These are phyloP conservation scores for Eupithecia pulchellata DNA, from an alignment of 2,888 invertebrate species.

Conservation along the genomic window DNA sequence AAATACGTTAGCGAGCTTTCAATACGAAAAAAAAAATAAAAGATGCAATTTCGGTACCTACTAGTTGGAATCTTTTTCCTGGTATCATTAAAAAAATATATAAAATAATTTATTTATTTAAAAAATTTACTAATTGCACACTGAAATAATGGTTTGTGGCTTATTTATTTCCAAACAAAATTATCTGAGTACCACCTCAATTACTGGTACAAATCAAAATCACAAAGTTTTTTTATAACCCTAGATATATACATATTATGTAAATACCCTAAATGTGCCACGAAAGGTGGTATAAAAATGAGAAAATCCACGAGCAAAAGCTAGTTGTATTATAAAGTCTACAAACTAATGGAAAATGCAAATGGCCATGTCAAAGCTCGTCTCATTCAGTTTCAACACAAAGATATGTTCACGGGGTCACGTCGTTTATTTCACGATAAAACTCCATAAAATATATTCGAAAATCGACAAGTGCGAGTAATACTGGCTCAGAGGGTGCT, in stretches of 20 bases:
- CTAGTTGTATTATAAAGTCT: neutral
- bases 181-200: too few species aligned
- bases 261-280: too few species aligned
- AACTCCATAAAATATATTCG: slow-evolving; percentile 23
- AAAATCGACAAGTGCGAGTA: neutral
- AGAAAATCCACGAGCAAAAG: neutral
- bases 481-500: neutral
- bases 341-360: slow-evolving; percentile 17
- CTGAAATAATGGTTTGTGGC: too few species aligned
- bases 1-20: neutral
- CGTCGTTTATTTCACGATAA: slow-evolving; percentile 29
- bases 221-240: too few species aligned
- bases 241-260: too few species aligned
- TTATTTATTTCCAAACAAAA: too few species aligned
- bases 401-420: slow-evolving; percentile 20
- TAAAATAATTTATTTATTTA: too few species aligned
- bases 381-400: slow-evolving; percentile 17
- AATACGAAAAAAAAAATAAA: neutral
- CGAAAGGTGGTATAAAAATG: neutral
- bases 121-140: too few species aligned
- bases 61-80: too few species aligned
- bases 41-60: too few species aligned
- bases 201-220: too few species aligned
- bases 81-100: too few species aligned
- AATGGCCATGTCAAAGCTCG: slow-evolving; percentile 18